Base-by-base conservation (phyloP, 1,140 invertebrate species). In the Dendroctonus ponderosae region DNA sequence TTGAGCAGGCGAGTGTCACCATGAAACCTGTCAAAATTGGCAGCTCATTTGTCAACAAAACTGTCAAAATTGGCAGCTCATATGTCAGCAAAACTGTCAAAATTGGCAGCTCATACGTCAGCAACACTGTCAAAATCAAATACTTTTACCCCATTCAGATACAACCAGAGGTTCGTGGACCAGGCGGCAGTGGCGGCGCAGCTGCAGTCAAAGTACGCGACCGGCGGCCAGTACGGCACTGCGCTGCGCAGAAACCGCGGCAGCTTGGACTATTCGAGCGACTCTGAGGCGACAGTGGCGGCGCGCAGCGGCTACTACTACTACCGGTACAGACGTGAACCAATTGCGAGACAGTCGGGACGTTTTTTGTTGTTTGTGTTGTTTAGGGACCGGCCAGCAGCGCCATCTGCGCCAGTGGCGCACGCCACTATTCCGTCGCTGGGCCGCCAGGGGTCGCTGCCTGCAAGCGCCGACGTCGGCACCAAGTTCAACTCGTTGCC, bases 211-310 rank as follows among this genome's bases (percentile, higher is more conserved):
- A 79, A 70, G 71, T 83, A 76, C 66, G 77, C 73, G 0, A 52
- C 58, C 3, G 66, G 65, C 52, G 51, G 65, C 67, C 71, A 77
- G 67, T 73, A 76, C 63, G 79, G 80, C 39, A 85, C 87, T 58
- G 85, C 86, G 0, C 57, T 71, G 43, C 84, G 89, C 75, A 82
- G 90, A 67, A 87, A 90, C 70, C 82, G 90, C 66, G 83, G 86
- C 26, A 88, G 89, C 50, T 81, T 94, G 69, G 93, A 94, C 79
- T 95, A 94, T 77, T 92, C 92, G 41, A 97, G 94, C 11, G 96
- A 98, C 76, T 97, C 95, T 0, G 96, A 98, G 82, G 91, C 92
- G 2, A 90, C 89, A 0, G 89, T 89, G 66, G 90, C 89, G 12
- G 85, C 88, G 12, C 83, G 90, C 65, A 86, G 88, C 44, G 88